Evolutionary conservation across 2,888 invertebrate species (phyloP).

Genomic region (Tenthredo amoena): DNA sequence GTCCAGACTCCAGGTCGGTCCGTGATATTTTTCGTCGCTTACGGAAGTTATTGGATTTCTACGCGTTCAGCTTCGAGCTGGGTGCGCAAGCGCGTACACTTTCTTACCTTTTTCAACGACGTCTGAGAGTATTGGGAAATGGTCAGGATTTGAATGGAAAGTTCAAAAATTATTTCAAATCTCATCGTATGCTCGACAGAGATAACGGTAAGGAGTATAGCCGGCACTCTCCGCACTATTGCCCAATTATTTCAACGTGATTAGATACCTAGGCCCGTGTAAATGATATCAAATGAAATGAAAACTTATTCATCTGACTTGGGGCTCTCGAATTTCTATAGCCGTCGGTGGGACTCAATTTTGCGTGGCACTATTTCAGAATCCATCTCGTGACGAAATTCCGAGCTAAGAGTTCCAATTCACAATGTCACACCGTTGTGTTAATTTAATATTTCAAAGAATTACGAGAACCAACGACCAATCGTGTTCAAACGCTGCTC

Average conservation of each 20-base stretch:
- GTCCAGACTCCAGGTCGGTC: too few relatives aligned
- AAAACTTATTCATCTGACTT: neutral
- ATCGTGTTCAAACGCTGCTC: neutral
- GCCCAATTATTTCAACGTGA: neutral
- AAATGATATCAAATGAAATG: neutral
- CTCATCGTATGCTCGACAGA: neutral
- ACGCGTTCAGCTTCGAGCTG: neutral
- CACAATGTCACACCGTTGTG: neutral
- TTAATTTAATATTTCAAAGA: neutral
- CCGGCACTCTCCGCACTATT: neutral
- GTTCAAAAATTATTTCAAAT: neutral
- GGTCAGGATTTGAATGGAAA: neutral
- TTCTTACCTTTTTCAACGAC: neutral
- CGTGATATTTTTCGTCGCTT: neutral
- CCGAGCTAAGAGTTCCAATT: slow-evolving; percentile 9
- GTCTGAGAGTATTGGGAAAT: neutral
- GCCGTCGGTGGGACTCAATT: neutral
- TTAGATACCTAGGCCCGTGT: neutral
- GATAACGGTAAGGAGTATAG: neutral
- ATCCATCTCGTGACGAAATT: slow-evolving; percentile 14
- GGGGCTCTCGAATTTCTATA: neutral
- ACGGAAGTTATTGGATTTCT: neutral
- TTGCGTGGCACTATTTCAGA: neutral
- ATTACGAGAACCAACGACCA: neutral
- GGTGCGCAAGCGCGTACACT: slow-evolving; percentile 5